Evolutionary conservation across 1,140 invertebrate species (phyloP).

Genomic region (Choristoneura fumiferana): DNA sequence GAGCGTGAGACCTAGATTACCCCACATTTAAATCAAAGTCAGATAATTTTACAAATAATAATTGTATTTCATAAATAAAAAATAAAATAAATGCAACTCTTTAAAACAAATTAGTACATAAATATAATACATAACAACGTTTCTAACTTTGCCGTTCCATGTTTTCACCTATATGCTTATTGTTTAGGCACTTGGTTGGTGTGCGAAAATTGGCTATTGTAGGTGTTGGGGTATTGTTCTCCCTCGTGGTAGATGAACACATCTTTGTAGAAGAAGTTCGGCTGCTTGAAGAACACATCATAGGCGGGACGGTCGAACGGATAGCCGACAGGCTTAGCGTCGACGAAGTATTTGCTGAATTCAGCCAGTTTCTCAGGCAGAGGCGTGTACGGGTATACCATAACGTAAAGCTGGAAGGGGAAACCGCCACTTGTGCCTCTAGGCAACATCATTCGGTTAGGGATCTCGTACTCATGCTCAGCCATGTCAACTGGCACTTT

Average conservation of each 20-base stretch:
- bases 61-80: no score
- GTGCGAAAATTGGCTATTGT: slow-evolving; percentile 46
- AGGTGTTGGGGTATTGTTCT: slow-evolving; percentile 55
- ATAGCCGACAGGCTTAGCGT: slow-evolving; percentile 80
- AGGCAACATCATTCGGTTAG: slow-evolving; percentile 82
- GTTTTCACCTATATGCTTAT: no score
- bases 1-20: no score
- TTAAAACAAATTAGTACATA: no score
- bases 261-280: slow-evolving; percentile 84
- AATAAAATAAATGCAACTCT: no score
- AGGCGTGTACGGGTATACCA: slow-evolving; percentile 77
- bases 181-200: no score
- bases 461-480: slow-evolving; percentile 80
- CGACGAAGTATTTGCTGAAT: slow-evolving; percentile 52
- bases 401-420: slow-evolving; percentile 82
- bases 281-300: slow-evolving; percentile 78
- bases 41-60: no score
- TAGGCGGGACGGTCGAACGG: slow-evolving; percentile 83
- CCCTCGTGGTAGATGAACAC: slow-evolving; percentile 81
- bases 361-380: slow-evolving; percentile 36
- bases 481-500: slow-evolving; percentile 76
- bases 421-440: slow-evolving; percentile 83
- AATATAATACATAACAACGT: no score
- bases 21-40: no score
- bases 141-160: no score